A percentile compares a stretch with the other conserved stretches of the same genome.
These are phyloP conservation scores for Ophiodon elongatus DNA, from an alignment of 2,113 vertebrate genomes.

Conservation along the genomic window DNA sequence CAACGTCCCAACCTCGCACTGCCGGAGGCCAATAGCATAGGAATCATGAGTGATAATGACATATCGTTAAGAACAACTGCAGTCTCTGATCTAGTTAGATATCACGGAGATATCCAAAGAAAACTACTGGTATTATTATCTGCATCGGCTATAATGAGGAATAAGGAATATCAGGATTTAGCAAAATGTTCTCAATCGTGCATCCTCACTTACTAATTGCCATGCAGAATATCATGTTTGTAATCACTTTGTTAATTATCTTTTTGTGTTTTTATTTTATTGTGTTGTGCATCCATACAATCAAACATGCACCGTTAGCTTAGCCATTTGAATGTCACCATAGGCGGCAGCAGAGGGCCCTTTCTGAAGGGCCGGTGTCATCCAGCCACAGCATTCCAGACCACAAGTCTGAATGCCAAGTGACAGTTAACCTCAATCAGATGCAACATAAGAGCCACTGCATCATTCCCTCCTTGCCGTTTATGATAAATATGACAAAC, in stretches of 20 bases:
- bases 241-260: too few species aligned
- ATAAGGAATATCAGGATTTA: not conserved
- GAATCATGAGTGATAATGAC: not conserved
- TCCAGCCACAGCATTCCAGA: too few species aligned
- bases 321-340: not conserved
- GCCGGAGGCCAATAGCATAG: not conserved
- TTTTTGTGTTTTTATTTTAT: too few species aligned
- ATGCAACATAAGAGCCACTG: too few species aligned
- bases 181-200: too few species aligned
- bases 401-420: constrained; percentile 12
- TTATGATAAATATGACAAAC: not conserved
- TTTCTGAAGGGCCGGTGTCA: too few species aligned
- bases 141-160: not conserved
- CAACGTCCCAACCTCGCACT: not conserved
- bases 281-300: too few species aligned
- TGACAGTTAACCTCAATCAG: not conserved
- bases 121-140: not conserved
- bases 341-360: too few species aligned
- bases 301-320: not conserved
- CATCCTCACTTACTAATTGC: too few species aligned
- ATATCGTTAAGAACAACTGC: not conserved
- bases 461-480: constrained; percentile 30
- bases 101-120: not conserved
- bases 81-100: not conserved
- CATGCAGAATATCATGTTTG: too few species aligned